These are phyloP conservation scores for Sciurus vulgaris DNA, from an alignment of 2,797 vertebrate species.

Conservation along the genomic window DNA sequence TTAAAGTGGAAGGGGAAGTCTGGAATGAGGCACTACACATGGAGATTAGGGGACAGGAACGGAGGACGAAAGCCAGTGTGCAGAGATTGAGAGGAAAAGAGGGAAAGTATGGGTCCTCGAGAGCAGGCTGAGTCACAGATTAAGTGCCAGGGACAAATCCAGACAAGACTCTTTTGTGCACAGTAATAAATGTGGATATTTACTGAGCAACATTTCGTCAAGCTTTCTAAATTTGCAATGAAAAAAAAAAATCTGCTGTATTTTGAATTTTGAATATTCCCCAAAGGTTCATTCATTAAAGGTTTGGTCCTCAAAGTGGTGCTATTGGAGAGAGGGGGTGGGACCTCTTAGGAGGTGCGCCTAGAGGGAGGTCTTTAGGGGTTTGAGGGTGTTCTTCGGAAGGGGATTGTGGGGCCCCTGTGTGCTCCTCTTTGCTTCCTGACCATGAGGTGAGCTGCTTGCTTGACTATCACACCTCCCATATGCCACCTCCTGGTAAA, in stretches of 20 bases:
- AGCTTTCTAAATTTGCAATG: constrained; percentile 22
- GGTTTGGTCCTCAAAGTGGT: background rate
- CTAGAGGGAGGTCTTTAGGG: no score
- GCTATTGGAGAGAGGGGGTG: background rate
- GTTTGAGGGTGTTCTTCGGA: no score
- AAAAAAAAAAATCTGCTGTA: background rate
- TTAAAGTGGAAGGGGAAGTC: background rate
- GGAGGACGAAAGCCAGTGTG: background rate
- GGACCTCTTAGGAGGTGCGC: no score
- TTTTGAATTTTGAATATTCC: background rate
- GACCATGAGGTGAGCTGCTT: no score
- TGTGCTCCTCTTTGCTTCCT: no score
- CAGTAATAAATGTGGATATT: background rate
- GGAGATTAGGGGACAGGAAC: background rate
- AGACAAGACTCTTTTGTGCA: background rate
- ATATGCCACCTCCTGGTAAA: background rate
- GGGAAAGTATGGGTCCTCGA: background rate
- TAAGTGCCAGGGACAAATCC: background rate
- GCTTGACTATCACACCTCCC: no score
- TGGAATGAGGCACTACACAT: background rate
- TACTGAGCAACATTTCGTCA: background rate
- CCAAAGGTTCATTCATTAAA: background rate
- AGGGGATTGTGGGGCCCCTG: no score
- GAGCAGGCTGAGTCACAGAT: background rate
- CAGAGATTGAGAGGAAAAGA: background rate